Conservation (phyloP, 2,888 invertebrate species). For the Druceiella hillmani region DNA sequence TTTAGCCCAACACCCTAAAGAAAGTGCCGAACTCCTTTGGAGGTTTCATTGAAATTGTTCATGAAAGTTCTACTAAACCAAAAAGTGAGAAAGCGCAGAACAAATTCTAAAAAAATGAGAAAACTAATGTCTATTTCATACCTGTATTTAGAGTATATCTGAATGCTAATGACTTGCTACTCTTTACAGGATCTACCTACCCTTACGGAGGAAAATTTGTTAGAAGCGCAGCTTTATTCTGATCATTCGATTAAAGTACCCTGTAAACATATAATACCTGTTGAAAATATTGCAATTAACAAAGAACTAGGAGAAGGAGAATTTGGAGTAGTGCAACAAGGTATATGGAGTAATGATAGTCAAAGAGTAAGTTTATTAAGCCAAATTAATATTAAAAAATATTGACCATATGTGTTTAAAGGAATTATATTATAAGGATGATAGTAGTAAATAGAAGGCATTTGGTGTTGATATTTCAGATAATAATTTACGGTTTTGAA, state of each 20-base stretch:
- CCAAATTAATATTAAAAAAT: conserved; percentile 31
- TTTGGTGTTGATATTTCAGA: no score
- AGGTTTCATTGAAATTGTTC: no score
- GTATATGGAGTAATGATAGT: conserved; percentile 93
- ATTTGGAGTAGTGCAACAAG: conserved; percentile 97
- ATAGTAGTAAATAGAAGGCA: no score
- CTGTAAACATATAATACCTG: conserved; percentile 85
- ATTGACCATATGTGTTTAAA: no score
- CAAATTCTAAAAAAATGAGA: no score
- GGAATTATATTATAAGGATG: no score
- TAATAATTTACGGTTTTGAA: no score
- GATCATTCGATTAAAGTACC: conserved; percentile 56
- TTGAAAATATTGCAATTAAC: conserved; percentile 87
- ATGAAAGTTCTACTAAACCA: no score
- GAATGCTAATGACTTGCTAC: conserved; percentile 27
- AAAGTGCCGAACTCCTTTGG: no score
- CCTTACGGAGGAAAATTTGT: conserved; percentile 5
- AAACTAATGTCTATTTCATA: conserved; percentile 4
- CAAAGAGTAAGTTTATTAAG: conserved; percentile 63
- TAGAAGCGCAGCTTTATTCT: conserved; percentile 33
- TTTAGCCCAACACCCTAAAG: no score
- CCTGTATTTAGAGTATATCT: conserved; percentile 20
- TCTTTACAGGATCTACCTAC: conserved; percentile 8
- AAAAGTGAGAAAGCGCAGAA: no score
- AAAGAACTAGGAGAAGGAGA: conserved; percentile 96